phyloP scores from a whole-genome alignment of 2,797 vertebrate species.

The Balearica regulorum region DNA sequence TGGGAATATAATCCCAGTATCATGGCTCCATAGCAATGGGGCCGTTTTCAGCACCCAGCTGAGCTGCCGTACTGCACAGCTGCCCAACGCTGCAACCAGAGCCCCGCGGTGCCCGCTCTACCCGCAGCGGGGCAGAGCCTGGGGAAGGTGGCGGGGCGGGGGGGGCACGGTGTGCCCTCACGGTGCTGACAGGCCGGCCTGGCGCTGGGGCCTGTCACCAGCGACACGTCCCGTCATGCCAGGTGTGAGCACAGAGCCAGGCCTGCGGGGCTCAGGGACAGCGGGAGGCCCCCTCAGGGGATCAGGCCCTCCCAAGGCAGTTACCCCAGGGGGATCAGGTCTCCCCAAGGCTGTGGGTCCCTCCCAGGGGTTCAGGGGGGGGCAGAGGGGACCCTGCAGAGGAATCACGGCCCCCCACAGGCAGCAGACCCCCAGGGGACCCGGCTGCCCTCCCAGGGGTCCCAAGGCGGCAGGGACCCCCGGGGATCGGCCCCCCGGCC shows the following conservation, averaged over 20 bases:
- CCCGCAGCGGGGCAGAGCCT: not conserved
- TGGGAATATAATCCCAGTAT: not conserved
- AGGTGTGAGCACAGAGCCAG: not conserved
- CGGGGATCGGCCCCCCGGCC: too few relatives aligned
- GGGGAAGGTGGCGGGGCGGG: not conserved
- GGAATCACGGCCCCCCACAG: not conserved
- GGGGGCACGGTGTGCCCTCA: not conserved
- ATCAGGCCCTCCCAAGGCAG: not conserved
- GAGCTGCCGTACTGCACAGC: not conserved
- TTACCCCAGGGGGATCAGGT: too few relatives aligned
- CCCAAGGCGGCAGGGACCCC: rapidly evolving
- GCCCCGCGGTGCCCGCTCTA: not conserved
- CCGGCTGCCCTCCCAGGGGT: too few relatives aligned
- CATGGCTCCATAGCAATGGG: rapidly evolving
- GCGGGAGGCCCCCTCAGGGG: not conserved
- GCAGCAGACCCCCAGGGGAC: too few relatives aligned
- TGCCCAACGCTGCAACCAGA: not conserved
- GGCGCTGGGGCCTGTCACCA: not conserved
- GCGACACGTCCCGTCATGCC: rapidly evolving
- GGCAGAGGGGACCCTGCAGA: rapidly evolving
- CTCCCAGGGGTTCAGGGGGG: too few relatives aligned
- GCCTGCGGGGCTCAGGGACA: not conserved
- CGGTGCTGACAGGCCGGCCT: not conserved
- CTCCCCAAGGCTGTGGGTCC: not conserved
- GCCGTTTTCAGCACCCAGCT: not conserved